Evolutionary conservation across 37 sponge, comb jelly and placozoan species (phyloP).

Genomic region (Aplysina aerophoba): DNA sequence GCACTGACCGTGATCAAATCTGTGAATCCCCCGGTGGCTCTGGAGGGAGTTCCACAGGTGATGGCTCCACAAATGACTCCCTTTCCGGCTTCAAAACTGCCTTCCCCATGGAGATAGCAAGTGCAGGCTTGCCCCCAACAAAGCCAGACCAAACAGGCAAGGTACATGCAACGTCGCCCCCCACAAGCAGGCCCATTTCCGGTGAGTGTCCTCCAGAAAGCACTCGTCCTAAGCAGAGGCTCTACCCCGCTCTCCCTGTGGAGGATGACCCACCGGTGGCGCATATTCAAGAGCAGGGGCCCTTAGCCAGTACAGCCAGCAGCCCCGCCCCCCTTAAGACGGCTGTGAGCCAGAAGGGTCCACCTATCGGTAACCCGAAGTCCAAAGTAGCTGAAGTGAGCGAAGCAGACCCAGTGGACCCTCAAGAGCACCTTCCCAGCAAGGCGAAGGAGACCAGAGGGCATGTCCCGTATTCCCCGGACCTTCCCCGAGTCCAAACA

Average conservation of each 20-base stretch:
- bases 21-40: too few species aligned
- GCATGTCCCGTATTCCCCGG: too few species aligned
- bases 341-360: neutral
- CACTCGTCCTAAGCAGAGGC: neutral
- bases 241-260: slow-evolving; percentile 44
- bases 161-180: neutral
- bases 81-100: slow-evolving; percentile 3
- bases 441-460: too few species aligned
- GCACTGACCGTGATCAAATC: too few species aligned
- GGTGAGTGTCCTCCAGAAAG: neutral
- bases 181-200: too few species aligned
- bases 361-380: too few species aligned
- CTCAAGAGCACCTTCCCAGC: too few species aligned
- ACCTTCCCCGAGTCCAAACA: neutral
- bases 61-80: neutral
- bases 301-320: neutral
- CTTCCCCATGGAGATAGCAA: neutral
- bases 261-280: neutral
- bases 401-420: too few species aligned
- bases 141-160: neutral
- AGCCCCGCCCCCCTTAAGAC: neutral
- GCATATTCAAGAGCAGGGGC: neutral
- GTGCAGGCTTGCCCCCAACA: neutral
- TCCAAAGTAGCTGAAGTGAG: too few species aligned
- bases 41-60: too few species aligned